These are phyloP conservation scores for Denticeps clupeoides DNA, from an alignment of 2,797 vertebrate species.

Conservation along the genomic window DNA sequence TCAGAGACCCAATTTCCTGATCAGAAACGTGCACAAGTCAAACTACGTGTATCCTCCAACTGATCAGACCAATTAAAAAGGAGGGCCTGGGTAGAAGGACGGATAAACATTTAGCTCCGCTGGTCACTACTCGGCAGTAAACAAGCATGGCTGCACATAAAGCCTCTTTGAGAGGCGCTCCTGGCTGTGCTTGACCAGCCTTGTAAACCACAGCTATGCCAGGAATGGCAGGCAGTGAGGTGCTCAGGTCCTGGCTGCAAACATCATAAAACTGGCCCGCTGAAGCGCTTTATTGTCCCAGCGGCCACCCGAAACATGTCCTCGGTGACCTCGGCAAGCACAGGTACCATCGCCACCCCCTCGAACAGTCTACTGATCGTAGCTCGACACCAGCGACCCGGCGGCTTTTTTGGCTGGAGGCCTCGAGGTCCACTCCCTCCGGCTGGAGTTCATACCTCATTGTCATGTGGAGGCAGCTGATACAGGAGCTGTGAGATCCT, in stretches of 20 bases:
- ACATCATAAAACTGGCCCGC: slow-evolving; percentile 44
- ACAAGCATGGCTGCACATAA: slow-evolving; percentile 8
- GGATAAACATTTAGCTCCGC: slow-evolving; percentile 38
- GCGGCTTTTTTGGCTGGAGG: no score
- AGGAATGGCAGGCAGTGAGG: slow-evolving; percentile 42
- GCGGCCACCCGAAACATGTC: slow-evolving; percentile 13
- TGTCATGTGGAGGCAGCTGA: slow-evolving; percentile 81
- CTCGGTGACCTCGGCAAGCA: no score
- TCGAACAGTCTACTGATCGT: no score
- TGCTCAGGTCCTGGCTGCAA: slow-evolving; percentile 37
- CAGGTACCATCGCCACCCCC: no score
- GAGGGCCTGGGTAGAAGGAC: no score
- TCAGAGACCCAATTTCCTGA: slow-evolving; percentile 20
- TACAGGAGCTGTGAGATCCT: slow-evolving; percentile 90
- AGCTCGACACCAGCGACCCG: no score
- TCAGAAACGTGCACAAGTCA: slow-evolving; percentile 36
- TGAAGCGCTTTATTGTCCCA: slow-evolving; percentile 32
- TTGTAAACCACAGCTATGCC: slow-evolving; percentile 38
- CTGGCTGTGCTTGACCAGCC: slow-evolving; percentile 4
- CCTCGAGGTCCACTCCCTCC: no score
- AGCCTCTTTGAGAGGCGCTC: not conserved
- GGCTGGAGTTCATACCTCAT: slow-evolving; percentile 19
- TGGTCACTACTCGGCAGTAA: slow-evolving; percentile 44
- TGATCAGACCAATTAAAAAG: slow-evolving; percentile 43
- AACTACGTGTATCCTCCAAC: slow-evolving; percentile 41